Conservation (phyloP, 2,888 invertebrate genomes). For the Hemaris fuciformis region DNA sequence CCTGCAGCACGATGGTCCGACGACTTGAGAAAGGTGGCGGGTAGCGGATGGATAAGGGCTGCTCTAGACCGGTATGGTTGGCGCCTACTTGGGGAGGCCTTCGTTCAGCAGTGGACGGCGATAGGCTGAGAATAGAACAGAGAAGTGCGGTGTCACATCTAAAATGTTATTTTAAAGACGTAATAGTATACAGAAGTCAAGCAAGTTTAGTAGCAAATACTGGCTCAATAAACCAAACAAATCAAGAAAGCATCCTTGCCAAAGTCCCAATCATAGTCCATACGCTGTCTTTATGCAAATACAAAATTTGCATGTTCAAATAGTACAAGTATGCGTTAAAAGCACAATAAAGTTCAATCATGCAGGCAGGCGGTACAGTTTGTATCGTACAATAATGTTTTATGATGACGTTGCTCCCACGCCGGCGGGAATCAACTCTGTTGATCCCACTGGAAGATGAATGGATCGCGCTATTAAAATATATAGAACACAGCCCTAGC, state of each 20-base stretch:
- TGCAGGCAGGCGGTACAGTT: constrained; percentile 58
- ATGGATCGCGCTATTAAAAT: constrained; percentile 30
- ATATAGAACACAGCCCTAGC: constrained; percentile 14
- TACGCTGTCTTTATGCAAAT: background rate
- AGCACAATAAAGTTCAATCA: constrained; percentile 76
- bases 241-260: background rate
- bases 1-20: too few species aligned
- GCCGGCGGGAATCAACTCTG: constrained; percentile 50
- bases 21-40: too few species aligned
- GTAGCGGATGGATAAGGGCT: too few species aligned
- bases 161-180: too few species aligned
- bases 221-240: too few species aligned
- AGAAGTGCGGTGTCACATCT: too few species aligned
- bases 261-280: background rate
- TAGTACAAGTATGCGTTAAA: constrained; percentile 52
- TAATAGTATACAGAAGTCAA: too few species aligned
- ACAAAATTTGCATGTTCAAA: constrained; percentile 22
- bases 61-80: too few species aligned
- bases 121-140: too few species aligned
- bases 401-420: constrained; percentile 76
- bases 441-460: constrained; percentile 42
- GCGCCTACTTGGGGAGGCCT: too few species aligned
- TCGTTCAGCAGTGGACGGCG: too few species aligned
- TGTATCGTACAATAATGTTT: constrained; percentile 62
- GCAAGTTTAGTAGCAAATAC: too few species aligned